Conservation (phyloP, 2,113 vertebrate species). For the Trochalopteron elliotii region DNA sequence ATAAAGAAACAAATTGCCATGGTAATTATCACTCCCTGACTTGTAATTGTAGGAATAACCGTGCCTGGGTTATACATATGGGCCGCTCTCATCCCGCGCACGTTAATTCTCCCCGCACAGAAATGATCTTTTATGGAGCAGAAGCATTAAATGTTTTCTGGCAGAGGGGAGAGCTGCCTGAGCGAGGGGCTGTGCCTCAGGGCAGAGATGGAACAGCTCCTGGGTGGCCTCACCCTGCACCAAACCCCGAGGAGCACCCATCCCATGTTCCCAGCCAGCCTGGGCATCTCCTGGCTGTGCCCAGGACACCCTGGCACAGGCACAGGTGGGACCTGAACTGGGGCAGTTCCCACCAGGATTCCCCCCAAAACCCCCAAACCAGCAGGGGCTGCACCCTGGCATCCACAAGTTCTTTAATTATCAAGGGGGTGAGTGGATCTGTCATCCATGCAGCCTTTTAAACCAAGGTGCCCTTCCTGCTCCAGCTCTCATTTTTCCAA, state of each 20-base stretch:
- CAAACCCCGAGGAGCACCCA: rapidly evolving
- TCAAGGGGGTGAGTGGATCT: no score
- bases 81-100: not conserved
- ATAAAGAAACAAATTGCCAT: conserved; percentile 69
- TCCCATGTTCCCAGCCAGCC: not conserved
- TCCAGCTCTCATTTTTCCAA: no score
- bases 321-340: not conserved
- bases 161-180: not conserved
- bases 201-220: not conserved
- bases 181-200: not conserved
- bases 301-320: not conserved
- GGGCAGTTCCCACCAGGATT: no score
- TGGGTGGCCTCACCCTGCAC: rapidly evolving
- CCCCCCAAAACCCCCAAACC: no score
- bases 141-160: not conserved
- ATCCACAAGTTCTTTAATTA: no score
- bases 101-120: conserved; percentile 18
- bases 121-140: conserved; percentile 54
- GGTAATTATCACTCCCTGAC: conserved; percentile 57
- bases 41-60: conserved; percentile 47
- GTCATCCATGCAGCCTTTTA: no score
- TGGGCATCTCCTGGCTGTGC: rapidly evolving
- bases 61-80: conserved; percentile 35
- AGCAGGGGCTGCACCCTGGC: no score
- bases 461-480: no score